These are phyloP conservation scores for Neoaliturus tenellus DNA, from an alignment of 2,888 invertebrate species.

Conservation along the genomic window DNA sequence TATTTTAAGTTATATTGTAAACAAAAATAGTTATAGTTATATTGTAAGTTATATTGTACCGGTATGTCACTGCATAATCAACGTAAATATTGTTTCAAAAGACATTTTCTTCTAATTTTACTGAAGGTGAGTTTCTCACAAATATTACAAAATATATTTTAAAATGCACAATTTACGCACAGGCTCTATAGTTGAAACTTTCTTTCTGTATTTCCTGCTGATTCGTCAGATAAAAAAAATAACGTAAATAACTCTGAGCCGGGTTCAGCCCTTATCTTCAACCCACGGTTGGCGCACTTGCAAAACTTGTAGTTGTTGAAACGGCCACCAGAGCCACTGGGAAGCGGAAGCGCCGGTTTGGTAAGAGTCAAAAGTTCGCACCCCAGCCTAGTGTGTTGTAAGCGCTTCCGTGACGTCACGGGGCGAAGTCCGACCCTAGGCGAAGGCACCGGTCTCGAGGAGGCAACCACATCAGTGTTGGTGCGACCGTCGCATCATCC, in stretches of 20 bases:
- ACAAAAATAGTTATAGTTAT: too few species aligned
- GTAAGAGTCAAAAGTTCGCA: constrained; percentile 25
- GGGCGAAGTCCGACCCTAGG: neutral
- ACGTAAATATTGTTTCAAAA: too few species aligned
- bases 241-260: neutral
- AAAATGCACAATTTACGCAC: too few species aligned
- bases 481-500: constrained; percentile 8
- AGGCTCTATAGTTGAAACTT: too few species aligned
- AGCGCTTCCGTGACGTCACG: constrained; percentile 1
- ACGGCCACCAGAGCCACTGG: neutral
- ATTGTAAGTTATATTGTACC: too few species aligned
- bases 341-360: constrained; percentile 5
- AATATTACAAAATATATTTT: too few species aligned
- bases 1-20: too few species aligned
- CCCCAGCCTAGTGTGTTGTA: neutral
- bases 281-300: neutral
- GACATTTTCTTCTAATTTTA: too few species aligned
- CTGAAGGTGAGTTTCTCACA: too few species aligned
- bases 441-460: neutral
- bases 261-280: neutral
- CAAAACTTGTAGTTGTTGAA: neutral
- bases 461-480: constrained; percentile 1
- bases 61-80: too few species aligned
- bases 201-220: too few species aligned
- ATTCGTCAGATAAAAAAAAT: too few species aligned